phyloP scores from a whole-genome alignment of 2,888 invertebrate species.

The Cerastis leucographa region DNA sequence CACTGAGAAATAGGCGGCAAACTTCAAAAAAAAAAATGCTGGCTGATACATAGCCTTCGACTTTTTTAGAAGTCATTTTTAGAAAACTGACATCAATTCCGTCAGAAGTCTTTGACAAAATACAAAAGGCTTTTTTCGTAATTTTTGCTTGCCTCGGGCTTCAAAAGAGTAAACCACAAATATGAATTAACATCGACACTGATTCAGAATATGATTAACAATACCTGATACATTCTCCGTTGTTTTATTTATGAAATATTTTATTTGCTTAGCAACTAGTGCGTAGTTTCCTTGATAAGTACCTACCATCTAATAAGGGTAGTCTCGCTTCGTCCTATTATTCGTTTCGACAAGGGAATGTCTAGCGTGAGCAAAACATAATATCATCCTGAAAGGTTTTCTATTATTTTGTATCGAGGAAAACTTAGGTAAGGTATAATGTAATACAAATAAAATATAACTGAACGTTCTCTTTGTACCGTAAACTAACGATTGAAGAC shows the following conservation, averaged over 20 bases:
- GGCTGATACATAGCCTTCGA: background rate
- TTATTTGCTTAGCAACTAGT: constrained; percentile 8
- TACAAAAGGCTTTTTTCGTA: background rate
- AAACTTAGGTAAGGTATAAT: constrained; percentile 13
- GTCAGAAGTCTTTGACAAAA: background rate
- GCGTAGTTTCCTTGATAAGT: constrained; percentile 1
- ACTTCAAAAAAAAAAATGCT: too few relatives aligned
- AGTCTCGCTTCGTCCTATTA: constrained; percentile 23
- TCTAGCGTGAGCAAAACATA: constrained; percentile 17
- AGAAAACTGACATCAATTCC: background rate
- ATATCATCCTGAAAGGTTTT: constrained; percentile 32
- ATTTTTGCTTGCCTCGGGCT: background rate
- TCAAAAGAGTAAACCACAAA: background rate
- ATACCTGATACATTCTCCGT: background rate
- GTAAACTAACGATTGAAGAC: background rate
- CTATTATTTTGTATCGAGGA: constrained; percentile 12
- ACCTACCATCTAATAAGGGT: constrained; percentile 4
- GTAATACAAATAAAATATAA: background rate
- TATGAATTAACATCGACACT: background rate
- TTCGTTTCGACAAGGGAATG: constrained; percentile 43
- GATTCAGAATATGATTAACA: background rate
- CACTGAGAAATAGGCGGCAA: too few relatives aligned
- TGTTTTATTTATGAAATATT: background rate
- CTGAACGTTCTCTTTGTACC: background rate
- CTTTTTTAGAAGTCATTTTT: background rate